Evolutionary conservation across 1,140 invertebrate species (phyloP).

Genomic region (Antheraea mylitta): DNA sequence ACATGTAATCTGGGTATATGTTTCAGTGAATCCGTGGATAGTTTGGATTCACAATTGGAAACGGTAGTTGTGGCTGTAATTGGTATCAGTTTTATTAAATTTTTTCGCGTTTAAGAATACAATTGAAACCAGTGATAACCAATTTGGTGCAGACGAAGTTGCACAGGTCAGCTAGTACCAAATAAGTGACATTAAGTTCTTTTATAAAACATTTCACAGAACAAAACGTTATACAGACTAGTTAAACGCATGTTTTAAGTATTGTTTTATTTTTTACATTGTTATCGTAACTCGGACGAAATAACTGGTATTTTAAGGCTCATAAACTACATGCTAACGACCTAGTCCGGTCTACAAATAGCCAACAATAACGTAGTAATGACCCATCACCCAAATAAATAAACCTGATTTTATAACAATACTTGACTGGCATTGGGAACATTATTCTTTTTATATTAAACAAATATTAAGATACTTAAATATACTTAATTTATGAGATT

Average conservation of each 20-base stretch:
- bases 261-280: slow-evolving; percentile 21
- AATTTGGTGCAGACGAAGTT: too few relatives aligned
- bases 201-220: slow-evolving; percentile 33
- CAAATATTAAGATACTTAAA: not conserved
- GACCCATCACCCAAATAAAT: slow-evolving; percentile 22
- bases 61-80: too few relatives aligned
- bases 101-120: too few relatives aligned
- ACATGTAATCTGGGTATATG: too few relatives aligned
- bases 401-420: slow-evolving; percentile 24
- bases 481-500: too few relatives aligned
- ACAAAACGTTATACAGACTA: not conserved
- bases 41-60: too few relatives aligned
- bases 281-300: slow-evolving; percentile 24
- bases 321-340: slow-evolving; percentile 43
- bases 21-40: too few relatives aligned
- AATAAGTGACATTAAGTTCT: slow-evolving; percentile 62
- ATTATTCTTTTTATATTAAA: not conserved
- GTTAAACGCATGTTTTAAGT: not conserved
- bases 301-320: slow-evolving; percentile 29
- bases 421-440: slow-evolving; percentile 12
- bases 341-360: slow-evolving; percentile 30
- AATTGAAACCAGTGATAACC: too few relatives aligned
- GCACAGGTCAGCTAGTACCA: too few relatives aligned
- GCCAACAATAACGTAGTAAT: slow-evolving; percentile 27
- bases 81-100: too few relatives aligned